Evolutionary conservation across 2,113 vertebrate species (phyloP).

Genomic region (Camelus dromedarius): DNA sequence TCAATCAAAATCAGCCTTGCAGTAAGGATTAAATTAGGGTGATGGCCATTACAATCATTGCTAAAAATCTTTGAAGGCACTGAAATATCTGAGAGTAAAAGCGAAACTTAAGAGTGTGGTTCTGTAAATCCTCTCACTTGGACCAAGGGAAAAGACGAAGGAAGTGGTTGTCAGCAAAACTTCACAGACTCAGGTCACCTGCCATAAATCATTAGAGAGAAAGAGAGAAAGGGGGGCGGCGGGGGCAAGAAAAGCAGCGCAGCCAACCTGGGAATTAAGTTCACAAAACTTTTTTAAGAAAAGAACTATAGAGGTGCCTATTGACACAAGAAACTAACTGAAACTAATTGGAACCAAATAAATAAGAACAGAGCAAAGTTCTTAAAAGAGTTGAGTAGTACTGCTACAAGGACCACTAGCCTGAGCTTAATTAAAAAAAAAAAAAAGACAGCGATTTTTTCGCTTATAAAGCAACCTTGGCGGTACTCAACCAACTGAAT

Average conservation of each 20-base stretch:
- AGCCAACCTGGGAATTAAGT: not conserved
- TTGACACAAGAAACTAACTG: not conserved
- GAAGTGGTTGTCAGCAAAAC: not conserved
- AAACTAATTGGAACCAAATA: not conserved
- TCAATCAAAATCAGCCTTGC: not conserved
- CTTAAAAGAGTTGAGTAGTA: not conserved
- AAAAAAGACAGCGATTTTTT: not conserved
- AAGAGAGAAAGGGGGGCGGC: not conserved
- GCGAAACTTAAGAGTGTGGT: not conserved
- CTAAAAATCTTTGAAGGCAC: not conserved
- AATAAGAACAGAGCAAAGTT: not conserved
- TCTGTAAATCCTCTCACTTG: not conserved
- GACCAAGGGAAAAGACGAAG: not conserved
- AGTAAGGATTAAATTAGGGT: not conserved
- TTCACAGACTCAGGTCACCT: not conserved
- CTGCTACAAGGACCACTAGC: not conserved
- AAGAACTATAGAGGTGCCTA: not conserved
- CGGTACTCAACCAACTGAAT: not conserved
- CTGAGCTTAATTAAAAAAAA: not conserved
- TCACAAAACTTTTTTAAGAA: not conserved
- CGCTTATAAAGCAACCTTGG: not conserved
- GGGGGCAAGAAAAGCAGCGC: not conserved
- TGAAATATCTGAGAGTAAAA: not conserved
- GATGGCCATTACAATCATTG: not conserved
- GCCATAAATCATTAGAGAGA: not conserved